Evolutionary conservation across 2,888 invertebrate species (phyloP).

Genomic region (Drosophila recens): DNA sequence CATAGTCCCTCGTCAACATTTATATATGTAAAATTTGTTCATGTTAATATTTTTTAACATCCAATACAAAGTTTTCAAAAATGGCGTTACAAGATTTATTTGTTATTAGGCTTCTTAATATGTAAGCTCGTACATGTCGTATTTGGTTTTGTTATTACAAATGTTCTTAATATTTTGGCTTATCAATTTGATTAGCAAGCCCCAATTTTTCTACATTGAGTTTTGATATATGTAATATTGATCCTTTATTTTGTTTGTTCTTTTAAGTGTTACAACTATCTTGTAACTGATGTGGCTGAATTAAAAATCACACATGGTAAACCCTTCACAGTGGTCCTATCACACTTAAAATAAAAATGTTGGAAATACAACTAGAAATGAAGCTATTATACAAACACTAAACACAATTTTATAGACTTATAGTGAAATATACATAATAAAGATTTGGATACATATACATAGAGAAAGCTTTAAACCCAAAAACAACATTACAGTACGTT

Average conservation of each 20-base stretch:
- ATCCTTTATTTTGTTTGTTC: background rate
- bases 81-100: constrained; percentile 29
- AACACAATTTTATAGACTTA: constrained; percentile 34
- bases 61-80: constrained; percentile 24
- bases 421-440: constrained; percentile 44
- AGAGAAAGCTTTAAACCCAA: constrained; percentile 70
- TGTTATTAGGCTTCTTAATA: constrained; percentile 11
- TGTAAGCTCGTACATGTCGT: constrained; percentile 14
- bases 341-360: constrained; percentile 37
- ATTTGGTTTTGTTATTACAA: constrained; percentile 10
- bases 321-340: constrained; percentile 30
- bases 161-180: constrained; percentile 8
- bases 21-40: constrained; percentile 36
- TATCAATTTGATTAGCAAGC: constrained; percentile 5
- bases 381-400: constrained; percentile 34
- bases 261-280: constrained; percentile 1
- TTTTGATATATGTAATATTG: constrained; percentile 25
- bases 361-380: constrained; percentile 33
- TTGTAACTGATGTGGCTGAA: constrained; percentile 27
- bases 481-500: constrained; percentile 22
- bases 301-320: constrained; percentile 39
- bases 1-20: constrained; percentile 18
- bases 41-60: constrained; percentile 24
- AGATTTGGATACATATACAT: constrained; percentile 47
- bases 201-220: constrained; percentile 23